Evolutionary conservation across 2,797 vertebrate genomes (phyloP), one percentile per base, ranked within the genome.

Genomic region (Acanthis flammea): DNA sequence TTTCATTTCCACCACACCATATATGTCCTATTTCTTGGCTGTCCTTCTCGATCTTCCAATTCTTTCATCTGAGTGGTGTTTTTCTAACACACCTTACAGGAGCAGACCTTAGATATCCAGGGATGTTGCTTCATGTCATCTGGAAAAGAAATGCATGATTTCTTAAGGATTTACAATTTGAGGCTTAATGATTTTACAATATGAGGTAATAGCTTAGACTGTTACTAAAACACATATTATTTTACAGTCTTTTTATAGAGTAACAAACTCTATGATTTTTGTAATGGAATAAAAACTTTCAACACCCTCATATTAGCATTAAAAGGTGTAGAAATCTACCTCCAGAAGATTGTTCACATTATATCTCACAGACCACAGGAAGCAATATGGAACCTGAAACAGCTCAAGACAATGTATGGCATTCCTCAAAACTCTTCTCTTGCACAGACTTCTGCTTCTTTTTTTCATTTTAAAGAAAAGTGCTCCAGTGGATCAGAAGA

Each of bases 91-190:
- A 98, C 72, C 77, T 98, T 98, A 88, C 98, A 98, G 95, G 97
- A 98, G 55, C 98, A 98, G 66, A 98, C 95, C 76, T 98, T 98
- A 47, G 95, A 95, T 73, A 98, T 95, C 98, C 98, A 98, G 39
- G 97, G 97, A 77, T 96, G 97, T 37, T 94, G 80, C 50, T 97
- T 98, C 86, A 57, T 50, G 42, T 97, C 94, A 94, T 97, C 98
- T 98, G 91, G 57, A 96, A 97, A 95, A 92, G 60, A 97, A 94
- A 95, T 6, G 5, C 5, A 78, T 44, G 6, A 25, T 25, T 76
- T 45, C 41, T 47, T 47, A 47, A 47, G 25, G 17, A 47, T 30
- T 86, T 45, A n/a, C 5, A 76, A 21, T 53, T 53, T 53, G 54
- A 47, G 12, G 8, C 10, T 91, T 78, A 88, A 72, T 33, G 41